Evolutionary conservation across 2,888 invertebrate species (phyloP).

Genomic region (Pandemis corylana): DNA sequence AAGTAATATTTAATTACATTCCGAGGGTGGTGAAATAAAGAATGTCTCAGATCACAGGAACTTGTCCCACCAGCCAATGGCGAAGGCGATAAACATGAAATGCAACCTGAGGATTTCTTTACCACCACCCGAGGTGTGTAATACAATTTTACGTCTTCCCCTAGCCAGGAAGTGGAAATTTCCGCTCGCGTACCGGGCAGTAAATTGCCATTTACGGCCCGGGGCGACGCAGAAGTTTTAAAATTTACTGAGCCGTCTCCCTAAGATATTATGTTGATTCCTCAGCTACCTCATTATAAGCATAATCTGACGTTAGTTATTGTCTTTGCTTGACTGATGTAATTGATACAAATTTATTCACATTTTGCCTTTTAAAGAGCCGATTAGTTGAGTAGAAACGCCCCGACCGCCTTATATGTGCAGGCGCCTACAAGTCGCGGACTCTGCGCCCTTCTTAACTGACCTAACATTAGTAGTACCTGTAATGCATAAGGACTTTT

Average conservation of each 20-base stretch:
- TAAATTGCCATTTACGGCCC: no score
- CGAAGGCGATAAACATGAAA: no score
- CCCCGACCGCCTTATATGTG: conserved; percentile 29
- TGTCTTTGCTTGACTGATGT: conserved; percentile 45
- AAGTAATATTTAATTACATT: no score
- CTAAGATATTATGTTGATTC: conserved; percentile 54
- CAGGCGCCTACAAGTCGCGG: conserved; percentile 22
- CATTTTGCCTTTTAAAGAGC: conserved; percentile 49
- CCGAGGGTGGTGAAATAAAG: no score
- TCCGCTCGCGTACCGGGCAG: no score
- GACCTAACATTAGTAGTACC: background rate
- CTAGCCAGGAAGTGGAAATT: no score
- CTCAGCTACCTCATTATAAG: conserved; percentile 45
- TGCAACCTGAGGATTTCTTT: no score
- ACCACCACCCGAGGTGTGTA: no score
- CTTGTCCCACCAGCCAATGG: no score
- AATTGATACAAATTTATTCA: conserved; percentile 53
- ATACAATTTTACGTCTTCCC: no score
- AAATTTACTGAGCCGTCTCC: conserved; percentile 57
- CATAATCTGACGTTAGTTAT: conserved; percentile 39
- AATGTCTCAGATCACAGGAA: no score
- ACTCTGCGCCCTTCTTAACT: conserved; percentile 5
- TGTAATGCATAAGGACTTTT: background rate
- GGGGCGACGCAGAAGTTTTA: background rate
- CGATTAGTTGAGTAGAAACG: conserved; percentile 33